Evolutionary conservation across 2,113 vertebrate genomes (phyloP).

Genomic region (Oxygymnocypris stewartii): DNA sequence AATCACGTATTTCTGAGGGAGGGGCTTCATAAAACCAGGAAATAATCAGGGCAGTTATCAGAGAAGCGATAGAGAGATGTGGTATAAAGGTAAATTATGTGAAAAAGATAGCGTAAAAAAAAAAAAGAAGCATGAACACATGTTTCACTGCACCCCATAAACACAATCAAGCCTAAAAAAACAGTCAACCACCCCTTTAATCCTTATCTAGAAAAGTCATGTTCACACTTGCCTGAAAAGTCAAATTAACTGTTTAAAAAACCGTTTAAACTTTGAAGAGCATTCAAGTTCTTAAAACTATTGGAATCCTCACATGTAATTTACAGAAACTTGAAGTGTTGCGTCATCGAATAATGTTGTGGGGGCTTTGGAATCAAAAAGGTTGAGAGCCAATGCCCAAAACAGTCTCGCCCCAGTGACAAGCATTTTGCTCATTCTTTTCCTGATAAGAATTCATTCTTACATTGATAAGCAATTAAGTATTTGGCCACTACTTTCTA

Average conservation of each 20-base stretch:
- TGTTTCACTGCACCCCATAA: too few species aligned
- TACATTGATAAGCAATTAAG: neutral
- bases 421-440: neutral
- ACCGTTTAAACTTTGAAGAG: neutral
- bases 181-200: too few species aligned
- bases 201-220: neutral
- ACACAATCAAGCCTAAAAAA: too few species aligned
- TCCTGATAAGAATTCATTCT: too few species aligned
- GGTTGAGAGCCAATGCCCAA: neutral
- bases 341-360: neutral
- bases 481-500: neutral
- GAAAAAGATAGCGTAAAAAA: too few species aligned
- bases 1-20: too few species aligned
- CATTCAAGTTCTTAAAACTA: neutral
- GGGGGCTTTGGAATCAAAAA: neutral
- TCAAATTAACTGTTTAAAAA: neutral
- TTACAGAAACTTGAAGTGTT: neutral
- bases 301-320: neutral
- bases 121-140: too few species aligned
- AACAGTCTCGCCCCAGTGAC: neutral
- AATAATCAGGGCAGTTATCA: too few species aligned
- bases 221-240: neutral
- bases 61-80: too few species aligned
- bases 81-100: too few species aligned
- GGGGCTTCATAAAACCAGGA: too few species aligned